phyloP scores from a whole-genome alignment of 1,140 invertebrate species.

The Magallana gigas region DNA sequence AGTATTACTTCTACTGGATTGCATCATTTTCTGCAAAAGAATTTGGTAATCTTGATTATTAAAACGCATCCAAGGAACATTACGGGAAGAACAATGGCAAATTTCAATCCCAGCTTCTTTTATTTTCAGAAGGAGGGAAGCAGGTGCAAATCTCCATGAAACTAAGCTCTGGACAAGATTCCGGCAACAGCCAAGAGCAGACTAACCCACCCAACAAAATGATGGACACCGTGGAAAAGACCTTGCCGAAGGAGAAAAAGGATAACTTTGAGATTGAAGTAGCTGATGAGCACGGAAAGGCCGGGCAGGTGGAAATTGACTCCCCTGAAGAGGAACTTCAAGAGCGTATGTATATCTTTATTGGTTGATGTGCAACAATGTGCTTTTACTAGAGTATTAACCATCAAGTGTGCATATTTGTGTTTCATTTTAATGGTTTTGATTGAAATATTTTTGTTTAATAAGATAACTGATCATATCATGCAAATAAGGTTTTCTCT shows the following conservation, averaged over 20 bases:
- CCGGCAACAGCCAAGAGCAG: constrained; percentile 3
- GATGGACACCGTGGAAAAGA: constrained; percentile 21
- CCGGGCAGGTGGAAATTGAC: constrained; percentile 69
- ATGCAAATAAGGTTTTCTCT: too few relatives aligned
- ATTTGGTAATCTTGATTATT: too few relatives aligned
- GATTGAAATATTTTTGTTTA: not conserved
- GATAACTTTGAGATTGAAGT: constrained; percentile 63
- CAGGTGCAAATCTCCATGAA: constrained; percentile 56
- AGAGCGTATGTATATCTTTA: constrained; percentile 39
- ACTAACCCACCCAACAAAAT: constrained; percentile 17
- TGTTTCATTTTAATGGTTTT: not conserved
- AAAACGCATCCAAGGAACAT: too few relatives aligned
- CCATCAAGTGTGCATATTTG: not conserved
- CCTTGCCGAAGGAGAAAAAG: constrained; percentile 42
- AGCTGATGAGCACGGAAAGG: constrained; percentile 65
- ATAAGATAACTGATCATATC: not conserved
- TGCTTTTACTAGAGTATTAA: constrained; percentile 29
- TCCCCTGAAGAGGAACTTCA: constrained; percentile 60
- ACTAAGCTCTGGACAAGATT: constrained; percentile 33
- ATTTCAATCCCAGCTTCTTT: not conserved
- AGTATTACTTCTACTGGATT: too few relatives aligned
- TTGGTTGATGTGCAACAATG: not conserved
- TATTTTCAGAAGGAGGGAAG: constrained; percentile 48
- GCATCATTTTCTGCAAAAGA: too few relatives aligned
- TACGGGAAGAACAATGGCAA: too few relatives aligned